Evolutionary conservation across 2,113 vertebrate species (phyloP), one percentile per base, ranked within the genome.

Genomic region (Chloroceryle aenea): DNA sequence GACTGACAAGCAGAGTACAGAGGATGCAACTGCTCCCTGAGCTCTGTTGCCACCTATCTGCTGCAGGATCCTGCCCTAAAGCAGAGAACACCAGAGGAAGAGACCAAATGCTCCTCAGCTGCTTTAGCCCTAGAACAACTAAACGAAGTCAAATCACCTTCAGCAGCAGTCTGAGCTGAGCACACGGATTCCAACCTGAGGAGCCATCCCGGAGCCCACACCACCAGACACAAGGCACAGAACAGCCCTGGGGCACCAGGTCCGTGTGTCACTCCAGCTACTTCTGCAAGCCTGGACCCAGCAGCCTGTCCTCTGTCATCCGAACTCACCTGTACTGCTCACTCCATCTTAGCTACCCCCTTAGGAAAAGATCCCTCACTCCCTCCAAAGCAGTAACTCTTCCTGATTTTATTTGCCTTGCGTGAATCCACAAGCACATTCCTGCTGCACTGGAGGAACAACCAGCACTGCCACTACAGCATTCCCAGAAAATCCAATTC

Each of bases 141-240:
- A 9, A 21, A 42, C 23, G 10, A 22, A 47, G 42, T 55, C 61
- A 74, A 34, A 32, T 10, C n/a, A 17, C 53, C 15, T 34, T 47
- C 68, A 30, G 32, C n/a, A 42, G 25, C 30, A 34, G 20, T 30
- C 20, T 38, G 30, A 69, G 76, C 30, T 6, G 4, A 50, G 48
- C 30, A 50, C 4, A 1, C 26, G 1, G 1, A n/a, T 50, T 43
- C 38, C 36, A 7, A 14, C 11, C 32, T 20, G 27, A 34, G 29
- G 12, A 74, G 21, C 42, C 38, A 17, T 50, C 62, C 27, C 56
- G 58, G 48, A 64, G 19, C 42, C 56, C 23, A 20, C 19, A 6
- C 27, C 53, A 56, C 30, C 47, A 56, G 34, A 34, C 25, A 30
- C 0, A 0, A 1, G 6, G 45, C 15, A 14, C 12, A 9, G 6